Evolutionary conservation across 2,888 invertebrate genomes (phyloP), one percentile per base, ranked within the genome.

Genomic region (Nipponacmea schrenckii): DNA sequence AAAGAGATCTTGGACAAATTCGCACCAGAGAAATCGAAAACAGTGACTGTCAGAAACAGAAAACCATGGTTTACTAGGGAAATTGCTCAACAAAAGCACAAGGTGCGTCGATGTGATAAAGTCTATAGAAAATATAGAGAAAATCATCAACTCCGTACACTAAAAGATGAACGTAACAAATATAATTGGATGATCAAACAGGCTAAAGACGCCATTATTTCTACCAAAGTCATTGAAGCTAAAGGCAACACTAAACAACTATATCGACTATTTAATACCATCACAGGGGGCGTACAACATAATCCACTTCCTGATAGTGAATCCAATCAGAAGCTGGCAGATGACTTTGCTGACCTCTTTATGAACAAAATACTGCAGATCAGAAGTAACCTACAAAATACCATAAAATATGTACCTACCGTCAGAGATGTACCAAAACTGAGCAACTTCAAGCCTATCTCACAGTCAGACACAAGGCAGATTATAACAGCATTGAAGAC

Each of bases 271-370:
- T 31, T 8, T 27, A 31, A 64, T 27, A 64, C 2, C 20, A 15
- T 64, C 7, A 64, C 64, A 7, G 31, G 31, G 26, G 26, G 26
- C 64, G 64, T 26, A 0, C 64, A 64, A 64, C 7, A 7, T 10
- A 64, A 64, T 64, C 64, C 64, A 10, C 64, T 64, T 64, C 31
- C 64, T 26, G 64, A 64, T 10, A 26, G 64, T 64, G 26, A 64
- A 26, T 20, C 64, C 0, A 20, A 64, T 7, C 64, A 64, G 15
- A 27, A 20, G 20, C 64, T 64, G n/a, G 64, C 31, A 26, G 64
- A 64, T 31, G 24, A 64, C 27, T 64, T 64, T 64, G 24, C 1
- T 10, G 64, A 64, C 0, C 26, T 64, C 8, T 64, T 64, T 5
- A 31, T 64, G 64, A 0, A 26, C 14, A 64, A 64, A 64, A 64